Evolutionary conservation across 2,797 vertebrate genomes (phyloP), one percentile per base, ranked within the genome.

Genomic region (Enoplosus armatus): DNA sequence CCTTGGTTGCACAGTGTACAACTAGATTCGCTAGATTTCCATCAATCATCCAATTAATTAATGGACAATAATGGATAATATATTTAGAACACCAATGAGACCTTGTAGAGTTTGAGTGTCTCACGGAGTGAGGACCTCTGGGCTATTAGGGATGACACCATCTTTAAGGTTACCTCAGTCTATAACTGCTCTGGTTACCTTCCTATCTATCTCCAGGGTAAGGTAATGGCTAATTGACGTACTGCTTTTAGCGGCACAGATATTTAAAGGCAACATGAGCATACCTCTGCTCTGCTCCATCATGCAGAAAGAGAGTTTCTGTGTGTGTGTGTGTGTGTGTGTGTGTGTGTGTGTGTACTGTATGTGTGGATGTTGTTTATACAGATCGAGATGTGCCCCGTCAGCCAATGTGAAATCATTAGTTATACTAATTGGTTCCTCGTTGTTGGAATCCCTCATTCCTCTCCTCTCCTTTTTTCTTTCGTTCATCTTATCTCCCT

Each of bases 371-470:
- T 79, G 62, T 80, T 80, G 68, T 88, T 85, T 75, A 70, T 73
- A 69, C 61, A 53, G 83, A 74, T 74, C 10, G 72, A 87, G 83
- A 88, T 90, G 68, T 83, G 75, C 85, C 80, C 85, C 56, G 80
- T 93, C 93, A 90, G 86, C 90, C 79, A 76, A 73, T 66, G 80
- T 87, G 84, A 83, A 79, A 85, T 89, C 85, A 89, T 93, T 89
- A 92, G 85, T 91, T 91, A 90, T 83, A 87, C 83, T 93, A 93
- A 93, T 92, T 93, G 93, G 84, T 85, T 89, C 81, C 77, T 79
- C 58, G 76, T 83, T 82, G 80, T 80, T 72, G 20, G 72, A 83
- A 67, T 80, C 74, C 56, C 35, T 85, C 61, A 71, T 80, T 76
- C 59, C 58, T 74, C 43, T 78, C 62, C 20, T 69, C 26, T 48